phyloP scores from a whole-genome alignment of 2,797 vertebrate genomes.

The Heliangelus exortis region DNA sequence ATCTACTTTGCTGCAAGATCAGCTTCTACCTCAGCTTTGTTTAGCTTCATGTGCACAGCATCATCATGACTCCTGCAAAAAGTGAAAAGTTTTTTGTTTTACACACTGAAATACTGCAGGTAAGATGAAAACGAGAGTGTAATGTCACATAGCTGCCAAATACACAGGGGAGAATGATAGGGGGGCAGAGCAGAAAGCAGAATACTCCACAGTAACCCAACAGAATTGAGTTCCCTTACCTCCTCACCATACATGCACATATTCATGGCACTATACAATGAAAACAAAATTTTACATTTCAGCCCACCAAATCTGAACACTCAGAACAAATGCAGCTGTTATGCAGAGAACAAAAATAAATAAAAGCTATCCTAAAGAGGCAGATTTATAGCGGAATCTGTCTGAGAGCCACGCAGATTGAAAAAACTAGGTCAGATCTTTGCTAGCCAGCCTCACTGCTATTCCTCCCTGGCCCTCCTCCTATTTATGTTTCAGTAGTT shows the following conservation, averaged over 20 bases:
- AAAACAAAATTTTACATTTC: neutral
- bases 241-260: neutral
- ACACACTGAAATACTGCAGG: neutral
- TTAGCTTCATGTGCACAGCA: neutral
- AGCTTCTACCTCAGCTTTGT: neutral
- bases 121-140: neutral
- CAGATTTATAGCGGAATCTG: slow-evolving; percentile 31
- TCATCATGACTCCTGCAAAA: neutral
- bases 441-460: slow-evolving; percentile 8
- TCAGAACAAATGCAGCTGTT: neutral
- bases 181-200: neutral
- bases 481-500: slow-evolving; percentile 11
- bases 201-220: neutral
- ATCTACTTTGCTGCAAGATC: neutral
- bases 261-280: neutral
- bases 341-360: neutral
- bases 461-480: neutral
- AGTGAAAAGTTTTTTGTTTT: neutral
- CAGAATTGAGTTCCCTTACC: neutral
- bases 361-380: neutral
- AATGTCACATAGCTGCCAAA: neutral
- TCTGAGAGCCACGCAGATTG: slow-evolving; percentile 29
- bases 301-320: neutral
- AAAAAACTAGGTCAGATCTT: slow-evolving; percentile 68
- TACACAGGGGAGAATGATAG: neutral